These are phyloP conservation scores for Camponotus floridanus DNA, from an alignment of 1,140 invertebrate genomes.

Conservation along the genomic window DNA sequence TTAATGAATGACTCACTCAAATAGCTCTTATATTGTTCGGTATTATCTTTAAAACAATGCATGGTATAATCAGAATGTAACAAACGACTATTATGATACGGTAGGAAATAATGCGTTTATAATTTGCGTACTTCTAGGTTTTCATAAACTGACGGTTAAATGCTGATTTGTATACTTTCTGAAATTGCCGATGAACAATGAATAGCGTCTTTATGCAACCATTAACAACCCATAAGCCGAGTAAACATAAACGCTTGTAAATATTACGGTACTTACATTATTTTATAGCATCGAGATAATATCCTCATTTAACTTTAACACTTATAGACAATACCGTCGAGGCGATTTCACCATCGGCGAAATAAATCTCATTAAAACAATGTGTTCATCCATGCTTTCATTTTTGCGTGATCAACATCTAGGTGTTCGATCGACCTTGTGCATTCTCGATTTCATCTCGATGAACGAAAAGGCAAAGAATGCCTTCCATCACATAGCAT, in stretches of 20 bases:
- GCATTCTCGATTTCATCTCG: slow-evolving; percentile 4
- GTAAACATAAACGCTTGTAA: slow-evolving; percentile 46
- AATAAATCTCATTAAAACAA: neutral
- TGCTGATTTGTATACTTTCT: slow-evolving; percentile 26
- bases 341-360: slow-evolving; percentile 1
- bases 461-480: slow-evolving; percentile 43
- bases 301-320: slow-evolving; percentile 34
- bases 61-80: slow-evolving; percentile 17
- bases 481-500: neutral
- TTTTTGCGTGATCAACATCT: slow-evolving; percentile 1
- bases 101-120: slow-evolving; percentile 37
- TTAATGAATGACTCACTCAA: neutral
- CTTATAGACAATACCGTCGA: neutral
- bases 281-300: slow-evolving; percentile 22
- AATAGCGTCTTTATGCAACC: slow-evolving; percentile 40
- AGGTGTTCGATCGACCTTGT: slow-evolving; percentile 1
- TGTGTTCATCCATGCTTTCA: neutral
- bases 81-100: slow-evolving; percentile 30
- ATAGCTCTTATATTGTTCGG: neutral
- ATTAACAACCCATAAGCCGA: slow-evolving; percentile 30
- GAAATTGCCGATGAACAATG: slow-evolving; percentile 50
- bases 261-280: slow-evolving; percentile 33
- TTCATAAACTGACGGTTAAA: slow-evolving; percentile 45
- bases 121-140: slow-evolving; percentile 30
- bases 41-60: slow-evolving; percentile 22